Conservation (phyloP, 2,797 vertebrate genomes). For the Falco biarmicus region DNA sequence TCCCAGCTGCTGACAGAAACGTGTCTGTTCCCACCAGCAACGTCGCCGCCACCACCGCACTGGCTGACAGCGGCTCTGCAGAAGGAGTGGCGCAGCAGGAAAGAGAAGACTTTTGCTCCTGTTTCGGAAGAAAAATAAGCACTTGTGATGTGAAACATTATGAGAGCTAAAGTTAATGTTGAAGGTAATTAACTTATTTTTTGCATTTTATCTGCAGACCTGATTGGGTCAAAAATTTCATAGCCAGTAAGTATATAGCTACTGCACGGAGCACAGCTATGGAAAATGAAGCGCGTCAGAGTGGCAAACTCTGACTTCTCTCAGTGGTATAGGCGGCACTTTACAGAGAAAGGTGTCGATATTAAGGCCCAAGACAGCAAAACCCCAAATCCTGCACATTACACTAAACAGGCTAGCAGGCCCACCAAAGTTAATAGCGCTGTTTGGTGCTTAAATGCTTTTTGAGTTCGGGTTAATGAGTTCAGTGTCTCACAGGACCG, state of each 20-base stretch:
- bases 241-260: neutral
- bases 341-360: neutral
- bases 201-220: neutral
- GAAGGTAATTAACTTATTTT: neutral
- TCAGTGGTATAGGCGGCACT: fast-evolving
- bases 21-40: neutral
- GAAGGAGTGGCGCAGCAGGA: neutral
- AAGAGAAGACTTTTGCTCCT: neutral
- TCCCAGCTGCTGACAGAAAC: neutral
- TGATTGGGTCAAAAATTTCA: neutral
- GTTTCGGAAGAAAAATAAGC: neutral
- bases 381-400: neutral
- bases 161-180: neutral
- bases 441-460: neutral
- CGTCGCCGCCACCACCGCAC: fast-evolving
- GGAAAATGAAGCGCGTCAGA: neutral
- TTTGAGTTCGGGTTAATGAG: neutral
- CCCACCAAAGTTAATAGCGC: neutral
- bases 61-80: neutral
- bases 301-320: fast-evolving
- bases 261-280: fast-evolving
- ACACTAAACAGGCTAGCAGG: neutral
- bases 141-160: neutral
- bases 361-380: neutral
- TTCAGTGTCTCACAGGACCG: neutral